Percentiles rank a stretch among this genome's conserved stretches.
phyloP scores from a whole-genome alignment of 2,113 vertebrate species.

The Marmota monax region DNA sequence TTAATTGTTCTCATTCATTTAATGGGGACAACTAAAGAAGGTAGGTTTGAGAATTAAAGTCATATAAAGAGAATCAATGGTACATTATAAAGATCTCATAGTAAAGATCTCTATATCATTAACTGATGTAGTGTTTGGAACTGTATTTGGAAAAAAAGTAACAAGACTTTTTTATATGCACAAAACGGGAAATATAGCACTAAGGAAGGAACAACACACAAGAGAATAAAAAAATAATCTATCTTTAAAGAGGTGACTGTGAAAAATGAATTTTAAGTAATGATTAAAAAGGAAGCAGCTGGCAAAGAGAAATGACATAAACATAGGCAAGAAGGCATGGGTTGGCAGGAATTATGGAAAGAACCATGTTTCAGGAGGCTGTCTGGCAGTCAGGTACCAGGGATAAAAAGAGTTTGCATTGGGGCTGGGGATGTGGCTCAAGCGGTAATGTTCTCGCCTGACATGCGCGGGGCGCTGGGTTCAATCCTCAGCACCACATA shows the following conservation, averaged over 20 bases:
- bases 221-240: background rate
- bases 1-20: constrained; percentile 22
- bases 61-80: background rate
- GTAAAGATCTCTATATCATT: too few species aligned
- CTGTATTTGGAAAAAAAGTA: constrained; percentile 1
- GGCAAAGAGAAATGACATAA: background rate
- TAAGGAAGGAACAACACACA: background rate
- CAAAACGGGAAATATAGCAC: background rate
- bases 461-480: too few species aligned
- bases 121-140: background rate
- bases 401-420: background rate
- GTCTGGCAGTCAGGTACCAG: background rate
- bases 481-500: too few species aligned
- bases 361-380: background rate
- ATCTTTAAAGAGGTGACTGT: background rate
- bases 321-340: background rate
- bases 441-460: too few species aligned
- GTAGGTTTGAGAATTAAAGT: constrained; percentile 19
- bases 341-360: constrained; percentile 27
- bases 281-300: background rate
- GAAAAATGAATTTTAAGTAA: background rate
- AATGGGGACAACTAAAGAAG: background rate
- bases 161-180: background rate
- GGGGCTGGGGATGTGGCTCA: too few species aligned
- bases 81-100: background rate